Conservation (phyloP, 2,113 vertebrate species). For the Syngnathus typhle region DNA sequence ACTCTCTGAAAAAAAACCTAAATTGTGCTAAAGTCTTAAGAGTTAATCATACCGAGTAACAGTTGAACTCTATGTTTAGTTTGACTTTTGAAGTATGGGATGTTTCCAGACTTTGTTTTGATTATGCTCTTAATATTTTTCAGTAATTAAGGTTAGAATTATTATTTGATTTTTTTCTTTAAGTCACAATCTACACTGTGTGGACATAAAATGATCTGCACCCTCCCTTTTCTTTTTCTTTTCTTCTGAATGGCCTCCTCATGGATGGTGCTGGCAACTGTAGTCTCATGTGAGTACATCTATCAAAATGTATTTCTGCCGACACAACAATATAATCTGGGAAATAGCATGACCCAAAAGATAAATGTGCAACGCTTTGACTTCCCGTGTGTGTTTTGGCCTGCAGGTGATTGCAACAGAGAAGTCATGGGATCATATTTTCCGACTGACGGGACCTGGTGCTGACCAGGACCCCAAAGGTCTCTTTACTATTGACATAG, state of each 20-base stretch:
- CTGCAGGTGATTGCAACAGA: slow-evolving; percentile 81
- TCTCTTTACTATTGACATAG: slow-evolving; percentile 84
- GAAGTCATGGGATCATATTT: slow-evolving; percentile 76
- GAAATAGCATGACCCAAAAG: not conserved
- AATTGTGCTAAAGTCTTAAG: no score
- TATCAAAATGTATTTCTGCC: slow-evolving; percentile 9
- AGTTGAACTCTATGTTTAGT: no score
- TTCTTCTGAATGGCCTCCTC: slow-evolving; percentile 15
- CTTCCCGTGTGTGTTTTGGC: slow-evolving; percentile 21
- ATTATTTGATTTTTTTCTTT: not conserved
- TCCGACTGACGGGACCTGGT: slow-evolving; percentile 85
- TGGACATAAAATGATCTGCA: slow-evolving; percentile 31
- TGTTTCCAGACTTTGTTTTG: not conserved
- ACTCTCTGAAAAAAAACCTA: no score
- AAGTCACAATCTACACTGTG: not conserved
- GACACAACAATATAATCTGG: not conserved
- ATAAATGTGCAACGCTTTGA: slow-evolving; percentile 1
- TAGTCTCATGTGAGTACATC: slow-evolving; percentile 67
- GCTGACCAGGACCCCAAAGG: slow-evolving; percentile 90
- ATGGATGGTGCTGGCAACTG: slow-evolving; percentile 27
- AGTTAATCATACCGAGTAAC: no score
- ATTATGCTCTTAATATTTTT: not conserved
- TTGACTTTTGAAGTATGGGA: not conserved
- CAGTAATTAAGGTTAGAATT: not conserved
- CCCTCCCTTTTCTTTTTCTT: slow-evolving; percentile 28